Evolutionary conservation across 1,140 invertebrate species (phyloP).

Genomic region (Venturia canescens): DNA sequence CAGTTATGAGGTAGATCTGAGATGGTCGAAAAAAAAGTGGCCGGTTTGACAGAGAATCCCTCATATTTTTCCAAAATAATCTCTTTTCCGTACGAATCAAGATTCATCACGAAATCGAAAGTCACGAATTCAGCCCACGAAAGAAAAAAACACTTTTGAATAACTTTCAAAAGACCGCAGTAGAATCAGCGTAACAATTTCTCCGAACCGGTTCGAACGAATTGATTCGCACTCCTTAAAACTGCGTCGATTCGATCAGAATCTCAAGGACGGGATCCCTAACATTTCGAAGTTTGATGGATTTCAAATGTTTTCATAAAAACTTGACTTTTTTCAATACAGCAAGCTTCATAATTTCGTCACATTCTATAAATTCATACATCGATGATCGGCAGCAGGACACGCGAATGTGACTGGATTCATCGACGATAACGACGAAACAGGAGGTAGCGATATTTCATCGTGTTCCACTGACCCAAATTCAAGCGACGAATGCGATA

Average conservation of each 20-base stretch:
- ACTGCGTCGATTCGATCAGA: too few relatives aligned
- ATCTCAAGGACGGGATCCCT: too few relatives aligned
- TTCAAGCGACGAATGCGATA: slow-evolving; percentile 46
- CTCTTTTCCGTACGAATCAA: too few relatives aligned
- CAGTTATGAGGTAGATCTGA: too few relatives aligned
- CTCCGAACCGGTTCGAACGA: background rate
- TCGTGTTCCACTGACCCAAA: slow-evolving; percentile 50
- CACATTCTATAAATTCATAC: slow-evolving; percentile 10
- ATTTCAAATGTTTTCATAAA: background rate
- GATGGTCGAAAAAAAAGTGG: too few relatives aligned
- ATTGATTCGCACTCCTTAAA: background rate
- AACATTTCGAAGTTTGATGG: background rate
- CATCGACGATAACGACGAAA: slow-evolving; percentile 12
- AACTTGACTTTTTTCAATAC: too few relatives aligned
- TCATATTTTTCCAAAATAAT: too few relatives aligned
- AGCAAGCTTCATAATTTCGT: background rate
- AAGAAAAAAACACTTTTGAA: too few relatives aligned
- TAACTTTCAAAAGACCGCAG: background rate
- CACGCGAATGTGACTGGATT: background rate
- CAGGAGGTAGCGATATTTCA: slow-evolving; percentile 28
- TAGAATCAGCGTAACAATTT: background rate
- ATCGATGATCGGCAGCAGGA: background rate
- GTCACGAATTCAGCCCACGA: too few relatives aligned
- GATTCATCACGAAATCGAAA: too few relatives aligned
- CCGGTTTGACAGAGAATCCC: too few relatives aligned